phyloP scores from a whole-genome alignment of 1,140 invertebrate species.

The Hirudo medicinalis region DNA sequence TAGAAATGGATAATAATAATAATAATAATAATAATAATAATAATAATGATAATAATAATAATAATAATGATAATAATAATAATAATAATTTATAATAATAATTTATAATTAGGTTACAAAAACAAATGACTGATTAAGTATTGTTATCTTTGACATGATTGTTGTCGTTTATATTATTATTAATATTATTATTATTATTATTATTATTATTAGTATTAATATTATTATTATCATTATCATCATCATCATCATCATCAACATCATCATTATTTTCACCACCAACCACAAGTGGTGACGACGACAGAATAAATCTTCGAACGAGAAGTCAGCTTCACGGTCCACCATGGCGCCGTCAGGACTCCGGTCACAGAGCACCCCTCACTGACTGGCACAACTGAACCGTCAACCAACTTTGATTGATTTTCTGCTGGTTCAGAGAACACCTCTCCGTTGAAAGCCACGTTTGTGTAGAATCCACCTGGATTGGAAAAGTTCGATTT shows the following conservation, averaged over 20 bases:
- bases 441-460: not conserved
- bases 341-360: not conserved
- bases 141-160: no score
- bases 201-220: not conserved
- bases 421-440: not conserved
- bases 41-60: not conserved
- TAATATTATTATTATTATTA: not conserved
- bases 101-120: no score
- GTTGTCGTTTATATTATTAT: no score
- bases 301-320: constrained; percentile 5
- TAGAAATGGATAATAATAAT: not conserved
- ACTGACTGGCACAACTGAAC: not conserved
- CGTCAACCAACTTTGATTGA: not conserved
- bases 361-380: not conserved
- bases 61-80: not conserved
- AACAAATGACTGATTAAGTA: no score
- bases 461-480: not conserved
- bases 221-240: not conserved
- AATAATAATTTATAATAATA: not conserved
- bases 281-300: not conserved
- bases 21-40: not conserved
- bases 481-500: not conserved
- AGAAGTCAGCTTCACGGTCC: not conserved
- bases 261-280: not conserved
- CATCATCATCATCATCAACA: not conserved